Conservation (phyloP, 2,888 invertebrate genomes). For the Cetonia aurata region DNA sequence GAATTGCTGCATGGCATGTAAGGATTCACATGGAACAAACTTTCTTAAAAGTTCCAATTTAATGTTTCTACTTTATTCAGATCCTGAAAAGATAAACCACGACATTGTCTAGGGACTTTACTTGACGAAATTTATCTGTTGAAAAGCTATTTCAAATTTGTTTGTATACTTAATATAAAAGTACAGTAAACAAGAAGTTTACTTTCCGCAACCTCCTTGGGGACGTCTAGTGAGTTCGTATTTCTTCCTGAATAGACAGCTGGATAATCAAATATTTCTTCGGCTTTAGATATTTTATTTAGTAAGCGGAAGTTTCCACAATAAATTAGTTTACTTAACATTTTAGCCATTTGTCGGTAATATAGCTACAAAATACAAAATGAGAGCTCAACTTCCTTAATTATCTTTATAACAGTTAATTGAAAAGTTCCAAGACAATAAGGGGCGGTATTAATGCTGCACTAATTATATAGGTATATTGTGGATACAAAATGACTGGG, state of each 20-base stretch:
- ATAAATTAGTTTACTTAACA: conserved; percentile 7
- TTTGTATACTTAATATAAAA: conserved; percentile 35
- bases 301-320: neutral
- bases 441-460: too few relatives aligned
- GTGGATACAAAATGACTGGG: too few relatives aligned
- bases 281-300: conserved; percentile 17
- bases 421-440: too few relatives aligned
- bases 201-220: conserved; percentile 7
- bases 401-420: too few relatives aligned
- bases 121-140: conserved; percentile 25
- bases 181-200: conserved; percentile 29
- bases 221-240: conserved; percentile 8
- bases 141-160: conserved; percentile 6
- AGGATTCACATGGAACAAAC: too few relatives aligned
- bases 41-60: too few relatives aligned
- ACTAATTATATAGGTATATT: too few relatives aligned
- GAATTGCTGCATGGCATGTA: too few relatives aligned
- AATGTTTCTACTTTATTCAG: conserved; percentile 1
- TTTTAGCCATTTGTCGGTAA: conserved; percentile 1
- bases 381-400: neutral
- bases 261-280: conserved; percentile 32
- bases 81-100: neutral
- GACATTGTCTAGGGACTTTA: conserved; percentile 4
- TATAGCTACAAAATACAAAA: neutral
- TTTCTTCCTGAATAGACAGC: conserved; percentile 19